These are phyloP conservation scores for Eonycteris spelaea DNA, from an alignment of 2,113 vertebrate genomes.

Conservation along the genomic window DNA sequence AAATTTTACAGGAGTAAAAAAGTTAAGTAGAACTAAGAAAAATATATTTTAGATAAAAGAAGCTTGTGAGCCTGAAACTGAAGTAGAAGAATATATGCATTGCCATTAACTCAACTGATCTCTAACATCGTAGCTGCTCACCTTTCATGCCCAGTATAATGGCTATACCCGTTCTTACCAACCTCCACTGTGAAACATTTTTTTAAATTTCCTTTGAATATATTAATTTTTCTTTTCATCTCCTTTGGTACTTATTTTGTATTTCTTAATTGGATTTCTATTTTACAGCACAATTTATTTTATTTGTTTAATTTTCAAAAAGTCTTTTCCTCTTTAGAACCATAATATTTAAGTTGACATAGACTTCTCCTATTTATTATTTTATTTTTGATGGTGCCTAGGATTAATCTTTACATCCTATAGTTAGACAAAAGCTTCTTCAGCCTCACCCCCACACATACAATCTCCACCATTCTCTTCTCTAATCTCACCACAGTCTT, in stretches of 20 bases:
- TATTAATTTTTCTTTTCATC: not conserved
- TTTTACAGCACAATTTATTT: not conserved
- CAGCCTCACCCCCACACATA: not conserved
- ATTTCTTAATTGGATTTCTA: not conserved
- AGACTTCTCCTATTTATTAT: not conserved
- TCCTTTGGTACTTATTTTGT: not conserved
- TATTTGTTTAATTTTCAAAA: not conserved
- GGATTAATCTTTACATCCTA: not conserved
- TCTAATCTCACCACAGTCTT: not conserved
- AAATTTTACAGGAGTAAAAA: not conserved
- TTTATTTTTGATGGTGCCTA: not conserved
- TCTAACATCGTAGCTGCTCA: not conserved
- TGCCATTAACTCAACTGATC: not conserved
- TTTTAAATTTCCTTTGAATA: not conserved
- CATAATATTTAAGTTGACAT: not conserved
- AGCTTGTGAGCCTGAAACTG: not conserved
- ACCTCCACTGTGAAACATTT: not conserved
- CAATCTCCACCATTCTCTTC: not conserved
- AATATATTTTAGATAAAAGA: not conserved
- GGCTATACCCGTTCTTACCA: not conserved
- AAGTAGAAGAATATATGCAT: not conserved
- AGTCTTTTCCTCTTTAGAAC: not conserved
- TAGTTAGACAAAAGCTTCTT: not conserved
- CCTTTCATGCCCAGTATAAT: not conserved
- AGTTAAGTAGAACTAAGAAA: not conserved